phyloP scores from a whole-genome alignment of 2,113 vertebrate species.

The Caloenas nicobarica region DNA sequence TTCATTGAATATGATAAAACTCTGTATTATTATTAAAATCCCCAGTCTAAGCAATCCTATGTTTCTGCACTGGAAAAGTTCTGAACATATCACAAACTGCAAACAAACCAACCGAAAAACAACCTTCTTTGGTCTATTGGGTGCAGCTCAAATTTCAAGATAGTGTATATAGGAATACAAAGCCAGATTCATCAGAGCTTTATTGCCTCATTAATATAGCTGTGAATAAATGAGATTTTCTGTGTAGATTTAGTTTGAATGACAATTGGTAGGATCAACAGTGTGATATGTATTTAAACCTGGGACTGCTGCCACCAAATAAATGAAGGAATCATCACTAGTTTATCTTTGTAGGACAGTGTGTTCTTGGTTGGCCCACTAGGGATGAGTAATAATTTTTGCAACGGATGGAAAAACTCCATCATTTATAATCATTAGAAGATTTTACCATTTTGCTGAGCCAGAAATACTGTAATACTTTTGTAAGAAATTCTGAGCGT shows the following conservation, averaged over 20 bases:
- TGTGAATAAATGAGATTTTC: slow-evolving; percentile 49
- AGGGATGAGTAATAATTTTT: slow-evolving; percentile 26
- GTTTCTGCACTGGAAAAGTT: neutral
- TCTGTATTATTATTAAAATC: neutral
- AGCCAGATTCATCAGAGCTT: slow-evolving; percentile 63
- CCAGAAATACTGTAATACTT: slow-evolving; percentile 12
- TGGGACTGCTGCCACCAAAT: slow-evolving; percentile 59
- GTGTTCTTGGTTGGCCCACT: slow-evolving; percentile 15
- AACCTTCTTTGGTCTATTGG: neutral
- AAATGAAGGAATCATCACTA: slow-evolving; percentile 52
- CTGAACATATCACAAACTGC: neutral
- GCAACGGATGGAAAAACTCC: slow-evolving; percentile 7
- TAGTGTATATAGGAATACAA: neutral
- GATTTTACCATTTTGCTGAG: neutral
- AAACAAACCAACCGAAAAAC: neutral
- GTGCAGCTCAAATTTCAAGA: neutral
- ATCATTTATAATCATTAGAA: slow-evolving; percentile 6
- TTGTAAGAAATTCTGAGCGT: slow-evolving; percentile 1
- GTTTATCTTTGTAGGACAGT: slow-evolving; percentile 49
- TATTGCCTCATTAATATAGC: slow-evolving; percentile 69
- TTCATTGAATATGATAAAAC: neutral
- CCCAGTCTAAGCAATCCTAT: neutral
- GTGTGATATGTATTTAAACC: slow-evolving; percentile 49
- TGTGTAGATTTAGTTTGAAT: slow-evolving; percentile 21
- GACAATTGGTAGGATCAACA: slow-evolving; percentile 62